Evolutionary conservation across 2,888 invertebrate genomes (phyloP).

Genomic region (Papilio demoleus): DNA sequence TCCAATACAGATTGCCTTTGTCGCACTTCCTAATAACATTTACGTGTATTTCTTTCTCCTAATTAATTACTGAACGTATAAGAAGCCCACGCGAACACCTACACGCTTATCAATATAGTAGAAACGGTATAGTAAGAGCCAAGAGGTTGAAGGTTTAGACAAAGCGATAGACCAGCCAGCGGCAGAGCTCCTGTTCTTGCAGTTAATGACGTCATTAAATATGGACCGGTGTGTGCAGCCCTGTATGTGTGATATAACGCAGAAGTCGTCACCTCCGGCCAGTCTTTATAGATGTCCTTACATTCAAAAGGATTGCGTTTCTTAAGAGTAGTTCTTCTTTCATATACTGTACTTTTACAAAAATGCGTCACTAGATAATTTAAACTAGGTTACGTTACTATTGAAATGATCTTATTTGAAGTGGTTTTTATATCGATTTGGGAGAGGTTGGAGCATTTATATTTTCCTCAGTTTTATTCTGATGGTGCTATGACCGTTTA

Average conservation of each 20-base stretch:
- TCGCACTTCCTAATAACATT: constrained; percentile 27
- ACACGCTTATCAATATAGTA: constrained; percentile 43
- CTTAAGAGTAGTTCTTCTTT: constrained; percentile 15
- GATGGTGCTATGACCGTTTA: too few species aligned
- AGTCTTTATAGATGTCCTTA: constrained; percentile 43
- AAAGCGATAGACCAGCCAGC: constrained; percentile 56
- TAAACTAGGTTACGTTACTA: too few species aligned
- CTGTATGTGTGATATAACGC: constrained; percentile 51
- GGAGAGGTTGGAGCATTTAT: too few species aligned
- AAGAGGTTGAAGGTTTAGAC: constrained; percentile 47
- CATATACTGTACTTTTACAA: too few species aligned
- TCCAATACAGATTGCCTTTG: neutral
- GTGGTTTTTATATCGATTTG: too few species aligned
- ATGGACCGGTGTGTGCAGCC: constrained; percentile 62
- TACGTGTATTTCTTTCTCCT: constrained; percentile 28
- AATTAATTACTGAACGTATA: constrained; percentile 32
- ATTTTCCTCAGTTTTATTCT: too few species aligned
- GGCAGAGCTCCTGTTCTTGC: constrained; percentile 65
- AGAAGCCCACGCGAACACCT: constrained; percentile 42
- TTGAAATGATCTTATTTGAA: too few species aligned
- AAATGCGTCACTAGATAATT: too few species aligned
- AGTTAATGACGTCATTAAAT: constrained; percentile 82
- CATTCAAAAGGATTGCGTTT: constrained; percentile 31
- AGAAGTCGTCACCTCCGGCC: constrained; percentile 40
- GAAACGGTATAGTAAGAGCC: constrained; percentile 38